Base-by-base conservation (phyloP, 2,888 invertebrate species). In the Allacma fusca region DNA sequence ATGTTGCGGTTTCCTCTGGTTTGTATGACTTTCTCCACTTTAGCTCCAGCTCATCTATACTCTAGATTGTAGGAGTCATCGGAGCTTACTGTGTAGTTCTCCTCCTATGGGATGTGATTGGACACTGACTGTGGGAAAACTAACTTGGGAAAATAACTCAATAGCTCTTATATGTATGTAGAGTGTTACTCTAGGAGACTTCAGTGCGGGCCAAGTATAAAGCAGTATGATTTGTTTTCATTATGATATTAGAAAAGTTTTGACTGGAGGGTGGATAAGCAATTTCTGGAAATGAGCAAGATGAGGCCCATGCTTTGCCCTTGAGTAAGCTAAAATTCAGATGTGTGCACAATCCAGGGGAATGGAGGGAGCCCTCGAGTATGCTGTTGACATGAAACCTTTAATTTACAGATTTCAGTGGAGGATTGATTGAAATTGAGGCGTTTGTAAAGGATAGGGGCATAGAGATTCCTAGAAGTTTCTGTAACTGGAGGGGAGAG, bases 321-420 rank as follows among this genome's bases (percentile, higher is more conserved):
- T n/a, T 50, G 7, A 50, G 2, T 13, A n/a, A n/a, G n/a, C n/a
- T n/a, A n/a, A n/a, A n/a, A n/a, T n/a, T n/a, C n/a, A n/a, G n/a
- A n/a, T n/a, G n/a, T n/a, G n/a, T n/a, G n/a, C n/a, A n/a, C n/a
- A n/a, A n/a, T n/a, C n/a, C n/a, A n/a, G n/a, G n/a, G n/a, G n/a
- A n/a, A n/a, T 19, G 19, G 50, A n/a, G 1, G n/a, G n/a, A 50
- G 19, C 50, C 16, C 19, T n/a, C 16, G n/a, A 50, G 50, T 2
- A 50, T 50, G 50, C 16, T 67, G 67, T 67, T 67, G 67, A 67
- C 67, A 29, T 28, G 28, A 26, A 67, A 7, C 67, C n/a, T 67
- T 67, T 67, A 67, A 67, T 67, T 67, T 67, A 29, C 29, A 23
- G 12, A 28, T 67, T 29, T n/a, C 16, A 64, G 5, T 34, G 9